These are phyloP conservation scores for Oxyteleia sp. DNA, from an alignment of 2,888 invertebrate species.

Conservation along the genomic window DNA sequence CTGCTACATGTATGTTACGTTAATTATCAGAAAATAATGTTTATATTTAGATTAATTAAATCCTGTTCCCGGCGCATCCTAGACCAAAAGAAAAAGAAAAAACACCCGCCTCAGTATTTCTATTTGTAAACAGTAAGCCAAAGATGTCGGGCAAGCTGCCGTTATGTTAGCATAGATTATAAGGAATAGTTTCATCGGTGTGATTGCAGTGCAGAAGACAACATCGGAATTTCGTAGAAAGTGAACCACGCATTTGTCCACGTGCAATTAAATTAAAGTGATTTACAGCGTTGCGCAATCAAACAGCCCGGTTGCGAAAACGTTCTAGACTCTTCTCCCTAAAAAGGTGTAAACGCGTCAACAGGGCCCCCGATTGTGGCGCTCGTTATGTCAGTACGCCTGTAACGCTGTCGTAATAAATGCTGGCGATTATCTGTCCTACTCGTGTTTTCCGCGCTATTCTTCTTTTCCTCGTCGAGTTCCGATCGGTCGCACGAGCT, in stretches of 20 bases:
- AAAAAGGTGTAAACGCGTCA: slow-evolving; percentile 9
- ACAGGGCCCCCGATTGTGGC: slow-evolving; percentile 15
- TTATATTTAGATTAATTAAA: slow-evolving; percentile 71
- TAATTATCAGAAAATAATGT: slow-evolving; percentile 58
- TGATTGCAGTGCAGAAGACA: slow-evolving; percentile 45
- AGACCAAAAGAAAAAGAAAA: slow-evolving; percentile 40
- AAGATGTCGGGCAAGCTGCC: too few species aligned
- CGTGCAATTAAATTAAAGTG: slow-evolving; percentile 36
- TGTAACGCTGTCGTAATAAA: slow-evolving; percentile 44
- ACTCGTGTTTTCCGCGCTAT: slow-evolving; percentile 42
- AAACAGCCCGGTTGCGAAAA: slow-evolving; percentile 8
- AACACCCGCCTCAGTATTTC: slow-evolving; percentile 53
- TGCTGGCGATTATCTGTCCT: slow-evolving; percentile 28
- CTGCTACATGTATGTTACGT: slow-evolving; percentile 50
- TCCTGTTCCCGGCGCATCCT: slow-evolving; percentile 63
- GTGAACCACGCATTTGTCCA: slow-evolving; percentile 47
- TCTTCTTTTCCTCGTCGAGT: slow-evolving; percentile 38
- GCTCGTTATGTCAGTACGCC: slow-evolving; percentile 36
- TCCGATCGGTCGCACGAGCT: slow-evolving; percentile 48
- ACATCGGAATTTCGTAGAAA: slow-evolving; percentile 63
- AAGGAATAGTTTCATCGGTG: slow-evolving; percentile 35
- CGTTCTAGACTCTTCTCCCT: background rate
- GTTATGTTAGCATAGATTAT: slow-evolving; percentile 73
- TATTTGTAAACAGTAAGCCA: slow-evolving; percentile 72
- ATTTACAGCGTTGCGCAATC: slow-evolving; percentile 38